Evolutionary conservation across 1,140 invertebrate genomes (phyloP).

Genomic region (Globodera rostochiensis): DNA sequence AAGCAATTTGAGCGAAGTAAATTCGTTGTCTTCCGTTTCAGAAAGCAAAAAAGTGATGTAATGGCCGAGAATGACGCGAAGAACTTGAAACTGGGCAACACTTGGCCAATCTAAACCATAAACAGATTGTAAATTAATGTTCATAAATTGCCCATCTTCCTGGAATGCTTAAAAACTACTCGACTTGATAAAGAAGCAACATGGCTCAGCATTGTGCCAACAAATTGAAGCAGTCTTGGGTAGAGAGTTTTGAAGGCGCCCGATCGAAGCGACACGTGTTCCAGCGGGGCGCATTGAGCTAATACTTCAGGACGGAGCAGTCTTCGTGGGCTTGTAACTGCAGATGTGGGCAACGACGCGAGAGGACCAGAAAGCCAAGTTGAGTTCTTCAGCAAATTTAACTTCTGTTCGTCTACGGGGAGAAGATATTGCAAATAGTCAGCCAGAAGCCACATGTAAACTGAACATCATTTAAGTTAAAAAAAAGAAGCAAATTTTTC

Average conservation of each 20-base stretch:
- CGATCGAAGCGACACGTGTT: slow-evolving; percentile 31
- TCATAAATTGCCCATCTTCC: not conserved
- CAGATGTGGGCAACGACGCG: slow-evolving; percentile 7
- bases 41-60: slow-evolving; percentile 34
- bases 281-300: slow-evolving; percentile 28
- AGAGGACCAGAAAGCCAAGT: slow-evolving; percentile 33
- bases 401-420: slow-evolving; percentile 29
- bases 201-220: slow-evolving; percentile 31
- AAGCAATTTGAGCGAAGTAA: slow-evolving; percentile 33
- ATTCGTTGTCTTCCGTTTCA: slow-evolving; percentile 36
- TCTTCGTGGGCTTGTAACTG: slow-evolving; percentile 34
- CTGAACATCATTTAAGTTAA: slow-evolving; percentile 6
- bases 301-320: slow-evolving; percentile 37
- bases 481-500: not conserved
- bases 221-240: slow-evolving; percentile 36
- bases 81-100: slow-evolving; percentile 31
- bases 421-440: slow-evolving; percentile 38
- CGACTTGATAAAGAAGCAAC: slow-evolving; percentile 33
- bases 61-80: slow-evolving; percentile 29
- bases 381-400: slow-evolving; percentile 31
- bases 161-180: not conserved
- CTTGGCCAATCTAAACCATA: slow-evolving; percentile 28
- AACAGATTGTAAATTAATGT: not conserved
- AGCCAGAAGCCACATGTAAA: slow-evolving; percentile 36
- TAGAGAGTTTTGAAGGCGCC: slow-evolving; percentile 34